Percentiles rank a stretch among this genome's conserved stretches.
Conservation (phyloP, 2,113 vertebrate species). For the Spea bombifrons region DNA sequence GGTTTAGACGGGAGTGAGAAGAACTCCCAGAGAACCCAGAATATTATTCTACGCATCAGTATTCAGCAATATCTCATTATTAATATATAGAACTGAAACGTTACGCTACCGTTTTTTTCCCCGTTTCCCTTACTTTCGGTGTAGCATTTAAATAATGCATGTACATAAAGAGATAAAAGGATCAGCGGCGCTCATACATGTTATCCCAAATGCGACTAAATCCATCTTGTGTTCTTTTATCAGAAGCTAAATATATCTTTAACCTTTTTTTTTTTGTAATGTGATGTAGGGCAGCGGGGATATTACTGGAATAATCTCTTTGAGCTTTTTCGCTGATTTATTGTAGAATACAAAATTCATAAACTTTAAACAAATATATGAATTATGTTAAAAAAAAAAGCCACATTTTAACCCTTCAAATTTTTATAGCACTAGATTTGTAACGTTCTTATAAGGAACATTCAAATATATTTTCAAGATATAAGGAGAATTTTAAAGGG, state of each 20-base stretch:
- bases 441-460: too few relatives aligned
- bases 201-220: slow-evolving; percentile 27
- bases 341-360: background rate
- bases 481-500: too few relatives aligned
- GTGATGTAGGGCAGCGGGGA: background rate
- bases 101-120: slow-evolving; percentile 17
- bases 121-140: slow-evolving; percentile 29
- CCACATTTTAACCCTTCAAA: too few relatives aligned
- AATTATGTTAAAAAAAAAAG: too few relatives aligned
- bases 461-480: too few relatives aligned
- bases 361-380: too few relatives aligned
- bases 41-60: slow-evolving; percentile 12
- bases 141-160: slow-evolving; percentile 38
- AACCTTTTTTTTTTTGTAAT: slow-evolving; percentile 13
- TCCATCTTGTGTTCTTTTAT: slow-evolving; percentile 29
- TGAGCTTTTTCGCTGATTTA: background rate
- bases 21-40: slow-evolving; percentile 1
- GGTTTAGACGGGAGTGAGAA: background rate
- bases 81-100: slow-evolving; percentile 38
- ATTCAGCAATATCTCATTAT: slow-evolving; percentile 35
- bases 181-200: slow-evolving; percentile 3
- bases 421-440: too few relatives aligned
- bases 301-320: background rate
- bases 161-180: slow-evolving; percentile 31
- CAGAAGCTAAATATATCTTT: slow-evolving; percentile 22